A percentile compares a stretch with the other conserved stretches of the same genome.
phyloP scores from a whole-genome alignment of 2,113 vertebrate species.

The Pao palembangensis region DNA sequence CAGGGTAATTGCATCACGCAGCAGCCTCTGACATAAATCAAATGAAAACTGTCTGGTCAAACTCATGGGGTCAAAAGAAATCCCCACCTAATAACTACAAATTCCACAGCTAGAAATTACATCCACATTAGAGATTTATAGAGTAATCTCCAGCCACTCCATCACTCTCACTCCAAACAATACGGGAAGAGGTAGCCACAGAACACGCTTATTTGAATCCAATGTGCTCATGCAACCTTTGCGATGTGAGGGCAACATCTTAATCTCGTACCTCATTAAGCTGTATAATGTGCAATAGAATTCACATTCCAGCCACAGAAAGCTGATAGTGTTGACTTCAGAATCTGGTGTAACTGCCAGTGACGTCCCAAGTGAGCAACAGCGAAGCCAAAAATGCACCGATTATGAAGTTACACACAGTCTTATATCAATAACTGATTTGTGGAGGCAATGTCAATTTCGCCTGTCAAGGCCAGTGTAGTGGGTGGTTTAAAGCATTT shows the following conservation, averaged over 20 bases:
- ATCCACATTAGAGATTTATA: slow-evolving; percentile 42
- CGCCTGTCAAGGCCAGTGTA: no score
- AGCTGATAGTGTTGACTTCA: slow-evolving; percentile 19
- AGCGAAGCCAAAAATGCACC: background rate
- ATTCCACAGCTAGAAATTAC: slow-evolving; percentile 25
- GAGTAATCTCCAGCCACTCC: slow-evolving; percentile 37
- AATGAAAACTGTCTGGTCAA: slow-evolving; percentile 14
- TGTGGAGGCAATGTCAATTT: no score
- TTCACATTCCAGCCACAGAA: slow-evolving; percentile 42
- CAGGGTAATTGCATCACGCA: slow-evolving; percentile 18
- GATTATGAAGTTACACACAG: no score
- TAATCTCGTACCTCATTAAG: slow-evolving; percentile 75
- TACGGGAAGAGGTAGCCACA: slow-evolving; percentile 27
- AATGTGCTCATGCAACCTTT: slow-evolving; percentile 48
- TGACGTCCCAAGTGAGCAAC: background rate
- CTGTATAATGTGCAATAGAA: slow-evolving; percentile 61
- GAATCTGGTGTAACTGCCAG: slow-evolving; percentile 24
- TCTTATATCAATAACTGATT: no score
- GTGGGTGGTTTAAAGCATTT: no score
- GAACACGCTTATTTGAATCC: slow-evolving; percentile 43
- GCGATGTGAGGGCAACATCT: slow-evolving; percentile 55
- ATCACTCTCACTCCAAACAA: slow-evolving; percentile 52
- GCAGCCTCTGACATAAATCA: slow-evolving; percentile 27
- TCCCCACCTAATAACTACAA: slow-evolving; percentile 16
- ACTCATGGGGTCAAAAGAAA: slow-evolving; percentile 2